phyloP scores from a whole-genome alignment of 2,113 vertebrate genomes.

The Candoia aspera region DNA sequence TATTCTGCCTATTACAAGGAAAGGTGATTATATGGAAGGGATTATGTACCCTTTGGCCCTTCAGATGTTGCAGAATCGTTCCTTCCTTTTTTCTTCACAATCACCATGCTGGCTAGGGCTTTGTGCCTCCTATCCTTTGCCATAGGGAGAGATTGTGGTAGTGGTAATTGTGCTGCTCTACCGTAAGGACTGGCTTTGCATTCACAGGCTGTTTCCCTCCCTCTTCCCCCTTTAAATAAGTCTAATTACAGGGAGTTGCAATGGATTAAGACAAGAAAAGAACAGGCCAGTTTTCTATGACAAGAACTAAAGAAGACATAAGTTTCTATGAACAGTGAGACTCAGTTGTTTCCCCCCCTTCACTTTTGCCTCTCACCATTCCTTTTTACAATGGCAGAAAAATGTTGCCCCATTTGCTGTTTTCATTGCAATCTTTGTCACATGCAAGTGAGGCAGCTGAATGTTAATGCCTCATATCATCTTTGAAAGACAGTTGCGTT shows the following conservation, averaged over 20 bases:
- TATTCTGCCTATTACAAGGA: background rate
- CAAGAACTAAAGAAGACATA: background rate
- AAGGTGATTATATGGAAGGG: background rate
- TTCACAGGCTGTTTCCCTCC: background rate
- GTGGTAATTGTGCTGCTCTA: background rate
- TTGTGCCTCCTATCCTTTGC: background rate
- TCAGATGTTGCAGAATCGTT: background rate
- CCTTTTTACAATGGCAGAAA: slow-evolving; percentile 63
- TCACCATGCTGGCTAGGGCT: background rate
- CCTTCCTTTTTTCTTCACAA: background rate
- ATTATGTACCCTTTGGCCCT: background rate
- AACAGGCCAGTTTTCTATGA: background rate
- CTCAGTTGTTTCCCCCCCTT: slow-evolving; percentile 44
- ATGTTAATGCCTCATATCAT: slow-evolving; percentile 66
- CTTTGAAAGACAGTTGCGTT: slow-evolving; percentile 65
- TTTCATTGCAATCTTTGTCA: slow-evolving; percentile 71
- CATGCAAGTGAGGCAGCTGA: slow-evolving; percentile 57
- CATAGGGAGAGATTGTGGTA: background rate
- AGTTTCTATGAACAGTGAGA: slow-evolving; percentile 16
- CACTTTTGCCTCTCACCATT: slow-evolving; percentile 41
- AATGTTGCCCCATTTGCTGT: slow-evolving; percentile 67
- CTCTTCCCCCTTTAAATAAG: background rate
- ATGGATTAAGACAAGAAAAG: background rate
- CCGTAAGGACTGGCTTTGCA: background rate
- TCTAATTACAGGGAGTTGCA: background rate